These are phyloP conservation scores for Drosophila novamexicana DNA, from an alignment of 1,140 invertebrate genomes.

Conservation along the genomic window DNA sequence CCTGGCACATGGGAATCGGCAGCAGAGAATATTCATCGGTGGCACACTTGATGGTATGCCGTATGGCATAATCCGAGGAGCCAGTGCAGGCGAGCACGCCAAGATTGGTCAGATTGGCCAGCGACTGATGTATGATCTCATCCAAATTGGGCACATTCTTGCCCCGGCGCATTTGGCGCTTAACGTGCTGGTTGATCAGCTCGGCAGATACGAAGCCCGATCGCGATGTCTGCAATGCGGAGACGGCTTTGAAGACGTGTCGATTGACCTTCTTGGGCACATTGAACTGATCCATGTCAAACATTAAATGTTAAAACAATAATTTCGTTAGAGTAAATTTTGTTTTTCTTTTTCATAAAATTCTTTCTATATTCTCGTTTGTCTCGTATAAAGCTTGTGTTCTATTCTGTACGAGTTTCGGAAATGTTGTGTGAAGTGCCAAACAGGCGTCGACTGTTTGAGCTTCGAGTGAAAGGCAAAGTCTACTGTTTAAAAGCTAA, in stretches of 20 bases:
- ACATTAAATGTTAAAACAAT: neutral
- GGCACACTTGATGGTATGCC: neutral
- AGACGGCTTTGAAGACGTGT: constrained; percentile 46
- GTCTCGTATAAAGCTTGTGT: neutral
- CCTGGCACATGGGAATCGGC: neutral
- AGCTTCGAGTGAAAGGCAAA: neutral
- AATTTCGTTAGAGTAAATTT: constrained; percentile 4
- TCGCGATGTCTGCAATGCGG: constrained; percentile 1
- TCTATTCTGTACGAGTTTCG: neutral
- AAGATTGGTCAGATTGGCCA: constrained; percentile 32
- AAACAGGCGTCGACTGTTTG: neutral
- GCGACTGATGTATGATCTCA: constrained; percentile 27
- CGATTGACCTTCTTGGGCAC: constrained; percentile 42
- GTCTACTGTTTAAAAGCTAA: constrained; percentile 38
- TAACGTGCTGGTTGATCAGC: constrained; percentile 10
- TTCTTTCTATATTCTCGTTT: neutral
- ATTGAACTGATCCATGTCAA: constrained; percentile 37
- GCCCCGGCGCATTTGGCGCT: constrained; percentile 12
- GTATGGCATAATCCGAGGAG: constrained; percentile 9
- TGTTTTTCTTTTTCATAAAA: neutral
- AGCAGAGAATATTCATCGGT: neutral
- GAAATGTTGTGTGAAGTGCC: neutral
- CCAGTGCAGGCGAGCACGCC: constrained; percentile 21
- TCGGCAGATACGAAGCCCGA: neutral
- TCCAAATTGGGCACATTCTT: constrained; percentile 15